Conservation (phyloP, 2,888 invertebrate genomes). For the Ceriagrion tenellum region DNA sequence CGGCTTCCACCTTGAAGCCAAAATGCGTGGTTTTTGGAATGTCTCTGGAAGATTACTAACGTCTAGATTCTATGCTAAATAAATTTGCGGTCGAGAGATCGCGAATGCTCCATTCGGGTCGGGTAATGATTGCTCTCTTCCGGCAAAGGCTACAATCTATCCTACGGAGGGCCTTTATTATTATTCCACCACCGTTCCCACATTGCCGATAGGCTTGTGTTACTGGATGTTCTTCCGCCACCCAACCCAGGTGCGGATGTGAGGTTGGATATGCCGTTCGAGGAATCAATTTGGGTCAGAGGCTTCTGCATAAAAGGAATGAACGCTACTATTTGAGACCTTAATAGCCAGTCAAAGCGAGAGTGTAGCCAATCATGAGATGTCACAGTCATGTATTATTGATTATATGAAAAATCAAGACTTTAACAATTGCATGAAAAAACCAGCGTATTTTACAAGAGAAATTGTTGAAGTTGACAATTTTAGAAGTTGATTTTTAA, state of each 20-base stretch:
- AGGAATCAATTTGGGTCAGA: background rate
- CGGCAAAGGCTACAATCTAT: conserved; percentile 21
- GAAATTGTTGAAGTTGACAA: too few relatives aligned
- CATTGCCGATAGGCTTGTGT: background rate
- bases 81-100: conserved; percentile 43
- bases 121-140: conserved; percentile 34
- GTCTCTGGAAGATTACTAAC: conserved; percentile 33
- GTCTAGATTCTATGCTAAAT: conserved; percentile 54
- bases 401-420: too few relatives aligned
- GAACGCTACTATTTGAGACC: background rate
- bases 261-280: background rate
- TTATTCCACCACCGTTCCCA: background rate
- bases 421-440: too few relatives aligned
- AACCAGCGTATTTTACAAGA: too few relatives aligned
- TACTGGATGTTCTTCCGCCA: background rate
- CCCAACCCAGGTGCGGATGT: background rate
- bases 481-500: too few relatives aligned
- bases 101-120: background rate
- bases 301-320: background rate
- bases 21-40: background rate
- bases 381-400: too few relatives aligned
- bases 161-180: background rate
- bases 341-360: background rate
- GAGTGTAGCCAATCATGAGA: background rate
- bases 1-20: background rate